Evolutionary conservation across 2,113 vertebrate genomes (phyloP), one percentile per base, ranked within the genome.

Genomic region (Rhynchomys soricoides): DNA sequence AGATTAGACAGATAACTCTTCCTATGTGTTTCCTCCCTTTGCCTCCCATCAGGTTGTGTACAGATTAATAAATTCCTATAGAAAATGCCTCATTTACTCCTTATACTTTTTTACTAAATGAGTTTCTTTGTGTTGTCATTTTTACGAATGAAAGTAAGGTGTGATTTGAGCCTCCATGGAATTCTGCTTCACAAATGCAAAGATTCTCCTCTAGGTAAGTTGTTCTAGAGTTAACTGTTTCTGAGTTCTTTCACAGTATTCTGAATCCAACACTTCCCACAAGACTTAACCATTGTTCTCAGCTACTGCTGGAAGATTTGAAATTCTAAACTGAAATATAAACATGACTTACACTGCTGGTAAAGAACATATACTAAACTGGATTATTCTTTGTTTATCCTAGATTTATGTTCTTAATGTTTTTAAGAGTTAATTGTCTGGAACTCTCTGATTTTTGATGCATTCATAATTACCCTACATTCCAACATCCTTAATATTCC

Each of bases 51-150:
- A 77, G 50, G 64, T 57, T 17, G 62, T 43, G 82, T 70, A 45
- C 37, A 0, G 90, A 13, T 7, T 96, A 73, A 79, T 79, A 89
- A n/a, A 93, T 59, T 57, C 75, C 37, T 4, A 57, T 37, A 93
- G 45, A 89, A 96, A 86, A 85, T 45, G 57, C 15, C 71, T 77
- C 34, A 70, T 64, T 91, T 74, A 24, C 50, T 66, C 43, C 92
- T 96, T 16, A 40, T 94, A 87, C n/a, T 52, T 96, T 86, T 71
- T 50, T 81, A 77, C 90, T 50, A 43, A 96, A 75, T 82, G 86
- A 96, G 12, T 3, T 96, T 88, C 95, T 57, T 66, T 70, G 16
- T 91, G 97, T 91, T 86, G 16, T 50, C 7, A 2, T 86, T 95
- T 92, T 97, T 87, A 90, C 78, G 82, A 92, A 34, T 6, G 82